Evolutionary conservation across 35 echinoderm and acorn worm species (phyloP), one percentile per base, ranked within the genome.

Genomic region (Apostichopus parvimensis): DNA sequence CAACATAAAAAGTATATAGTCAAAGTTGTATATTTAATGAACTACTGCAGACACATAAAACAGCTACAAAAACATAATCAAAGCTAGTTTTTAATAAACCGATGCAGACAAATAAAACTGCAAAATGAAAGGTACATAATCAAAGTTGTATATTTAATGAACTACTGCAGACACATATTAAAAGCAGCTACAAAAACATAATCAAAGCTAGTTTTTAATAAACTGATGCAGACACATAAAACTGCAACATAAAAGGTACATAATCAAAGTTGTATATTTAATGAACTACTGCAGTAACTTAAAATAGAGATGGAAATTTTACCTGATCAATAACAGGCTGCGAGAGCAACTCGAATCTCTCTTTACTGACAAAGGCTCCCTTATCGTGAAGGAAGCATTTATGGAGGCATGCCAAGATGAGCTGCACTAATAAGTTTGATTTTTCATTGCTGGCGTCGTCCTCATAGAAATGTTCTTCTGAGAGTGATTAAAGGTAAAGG

Each of bases 291-390:
- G 34, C 34, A 45, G 34, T n/a, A 45, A 45, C 34, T 45, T 0
- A 45, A 3, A 45, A 45, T 45, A 45, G 2, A 45, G 34, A 45
- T 45, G 34, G 34, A 68, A 68, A 11, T 45, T 76, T 76, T 84
- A 99, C 97, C 97, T 99, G 97, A 79, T 99, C 95, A 28, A 96
- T 88, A 6, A 99, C 83, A 66, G 97, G 97, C 73, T 96, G 93
- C 79, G 95, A 96, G 8, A 99, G 92, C 7, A 92, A 23, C 5
- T 99, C 95, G 93, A 96, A 99, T 82, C 97, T 86, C 70, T 99
- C 97, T 75, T 96, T 99, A 57, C 60, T 96, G 26, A 96, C 93
- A 92, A 99, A 99, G 1, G 87, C 95, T 89, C 95, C 97, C 56
- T 94, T 99, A 54, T 99, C 97, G 45, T 99, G 86, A 53, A 94